A percentile compares a stretch with the other conserved stretches of the same genome.
Conservation (phyloP, 1,140 invertebrate genomes). For the Drosophila kikkawai region DNA sequence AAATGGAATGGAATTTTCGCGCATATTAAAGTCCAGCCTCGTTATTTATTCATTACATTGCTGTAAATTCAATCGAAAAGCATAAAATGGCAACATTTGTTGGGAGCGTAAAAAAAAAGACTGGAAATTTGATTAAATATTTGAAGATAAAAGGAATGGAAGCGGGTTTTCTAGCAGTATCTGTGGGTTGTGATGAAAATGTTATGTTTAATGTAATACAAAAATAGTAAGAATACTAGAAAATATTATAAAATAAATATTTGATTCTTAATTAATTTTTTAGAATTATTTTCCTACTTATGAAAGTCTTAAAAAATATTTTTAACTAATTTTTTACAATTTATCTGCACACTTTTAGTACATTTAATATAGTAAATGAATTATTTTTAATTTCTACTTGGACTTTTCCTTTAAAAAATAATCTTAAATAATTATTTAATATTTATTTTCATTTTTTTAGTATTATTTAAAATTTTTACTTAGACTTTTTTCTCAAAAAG, state of each 20-base stretch:
- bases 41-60: slow-evolving; percentile 26
- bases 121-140: slow-evolving; percentile 5
- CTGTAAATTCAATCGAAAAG: slow-evolving; percentile 18
- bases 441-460: too few species aligned
- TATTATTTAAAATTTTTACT: too few species aligned
- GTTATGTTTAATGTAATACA: neutral
- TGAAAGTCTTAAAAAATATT: too few species aligned
- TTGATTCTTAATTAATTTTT: neutral
- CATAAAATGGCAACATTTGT: slow-evolving; percentile 9
- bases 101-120: neutral
- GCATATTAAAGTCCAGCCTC: slow-evolving; percentile 1
- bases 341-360: too few species aligned
- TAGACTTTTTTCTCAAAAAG: too few species aligned
- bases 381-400: too few species aligned
- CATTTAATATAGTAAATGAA: too few species aligned
- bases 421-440: too few species aligned
- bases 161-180: too few species aligned
- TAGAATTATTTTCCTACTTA: neutral
- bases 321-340: too few species aligned
- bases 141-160: neutral
- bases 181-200: neutral
- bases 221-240: neutral
- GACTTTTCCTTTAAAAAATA: neutral
- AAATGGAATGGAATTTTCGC: slow-evolving; percentile 1
- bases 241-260: neutral